Evolutionary conservation across 2,888 invertebrate species (phyloP).

Genomic region (Melipona beecheii): DNA sequence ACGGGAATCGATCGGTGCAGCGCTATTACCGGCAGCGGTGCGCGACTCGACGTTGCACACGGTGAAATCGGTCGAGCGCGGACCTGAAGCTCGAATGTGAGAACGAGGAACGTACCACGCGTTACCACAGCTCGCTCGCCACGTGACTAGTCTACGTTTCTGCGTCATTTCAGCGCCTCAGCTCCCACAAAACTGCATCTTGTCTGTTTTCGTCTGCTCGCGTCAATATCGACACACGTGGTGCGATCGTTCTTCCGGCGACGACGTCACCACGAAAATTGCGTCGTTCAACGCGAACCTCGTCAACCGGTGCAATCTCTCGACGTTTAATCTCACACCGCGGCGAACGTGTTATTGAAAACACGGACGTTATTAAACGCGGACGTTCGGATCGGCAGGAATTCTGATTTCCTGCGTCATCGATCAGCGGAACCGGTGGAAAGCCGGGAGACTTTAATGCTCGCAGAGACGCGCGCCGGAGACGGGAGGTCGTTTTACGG

Average conservation of each 20-base stretch:
- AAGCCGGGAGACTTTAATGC: slow-evolving; percentile 65
- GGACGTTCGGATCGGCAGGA: neutral
- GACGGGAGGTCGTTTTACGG: slow-evolving; percentile 45
- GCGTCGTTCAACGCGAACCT: neutral
- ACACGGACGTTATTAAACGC: no score
- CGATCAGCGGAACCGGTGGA: slow-evolving; percentile 41
- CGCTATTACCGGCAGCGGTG: slow-evolving; percentile 42
- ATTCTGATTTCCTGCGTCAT: slow-evolving; percentile 34
- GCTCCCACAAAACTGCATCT: neutral
- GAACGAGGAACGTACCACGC: slow-evolving; percentile 40
- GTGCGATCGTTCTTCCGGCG: neutral
- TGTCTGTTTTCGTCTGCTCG: neutral
- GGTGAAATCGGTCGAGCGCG: slow-evolving; percentile 61
- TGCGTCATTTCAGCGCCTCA: slow-evolving; percentile 26
- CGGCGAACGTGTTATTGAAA: neutral
- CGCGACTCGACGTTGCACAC: slow-evolving; percentile 51
- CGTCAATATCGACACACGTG: neutral
- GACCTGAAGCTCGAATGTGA: slow-evolving; percentile 50
- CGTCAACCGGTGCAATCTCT: slow-evolving; percentile 14
- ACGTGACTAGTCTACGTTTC: slow-evolving; percentile 60
- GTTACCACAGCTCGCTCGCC: slow-evolving; percentile 41
- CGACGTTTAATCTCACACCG: slow-evolving; percentile 25
- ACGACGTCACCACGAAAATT: neutral
- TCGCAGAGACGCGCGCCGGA: slow-evolving; percentile 38
- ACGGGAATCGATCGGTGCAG: slow-evolving; percentile 44